Base-by-base conservation (phyloP, 2,797 vertebrate genomes). In the Pantherophis vulpinus region DNA sequence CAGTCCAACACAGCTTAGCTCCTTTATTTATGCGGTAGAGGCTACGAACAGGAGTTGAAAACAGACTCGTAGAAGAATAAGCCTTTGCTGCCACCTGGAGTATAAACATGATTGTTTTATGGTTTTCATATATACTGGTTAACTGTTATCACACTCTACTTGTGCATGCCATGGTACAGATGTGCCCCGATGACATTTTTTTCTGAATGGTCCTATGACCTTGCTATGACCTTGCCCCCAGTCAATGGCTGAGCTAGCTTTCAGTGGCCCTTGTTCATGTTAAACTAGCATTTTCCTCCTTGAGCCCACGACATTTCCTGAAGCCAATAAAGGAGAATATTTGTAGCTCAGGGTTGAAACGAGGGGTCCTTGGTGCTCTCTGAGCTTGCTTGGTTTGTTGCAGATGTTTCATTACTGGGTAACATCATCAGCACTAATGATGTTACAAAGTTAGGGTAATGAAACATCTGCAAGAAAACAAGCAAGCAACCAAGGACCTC, bases 11-110 rank as follows among this genome's bases (percentile, higher is more conserved):
- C 10, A 83, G 74, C 3, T 79, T 42, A 11, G 37, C 74, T 23
- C 37, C 37, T 42, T 42, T 42, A 42, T 79, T 42, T 42, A 42
- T 79, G 74, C 1, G 0, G 20, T 23, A 63, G 4, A 5, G 20
- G 20, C 29, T 9, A 47, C 60, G 7, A 54, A 32, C 47, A 60
- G 60, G 27, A 55, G 37, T 54, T 51, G 63, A 59, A 20, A 42
- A 27, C 1, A 4, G 7, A 4, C 12, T 83, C 14, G 16, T 4
- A 18, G 89, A 91, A 92, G 74, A 91, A 63, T 88, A 51, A 91
- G 86, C 51, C 59, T 88, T 37, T 92, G 89, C 91, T 94, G 93
- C 93, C 93, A 91, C 23, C 93, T 83, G 58, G 91, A 58, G 93
- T 83, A 60, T 37, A 91, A 90, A 63, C 29, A 55, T 42, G 55